Percentiles rank a stretch among this genome's conserved stretches.
phyloP scores from a whole-genome alignment of 2,113 vertebrate genomes.

The Aphyosemion australe region DNA sequence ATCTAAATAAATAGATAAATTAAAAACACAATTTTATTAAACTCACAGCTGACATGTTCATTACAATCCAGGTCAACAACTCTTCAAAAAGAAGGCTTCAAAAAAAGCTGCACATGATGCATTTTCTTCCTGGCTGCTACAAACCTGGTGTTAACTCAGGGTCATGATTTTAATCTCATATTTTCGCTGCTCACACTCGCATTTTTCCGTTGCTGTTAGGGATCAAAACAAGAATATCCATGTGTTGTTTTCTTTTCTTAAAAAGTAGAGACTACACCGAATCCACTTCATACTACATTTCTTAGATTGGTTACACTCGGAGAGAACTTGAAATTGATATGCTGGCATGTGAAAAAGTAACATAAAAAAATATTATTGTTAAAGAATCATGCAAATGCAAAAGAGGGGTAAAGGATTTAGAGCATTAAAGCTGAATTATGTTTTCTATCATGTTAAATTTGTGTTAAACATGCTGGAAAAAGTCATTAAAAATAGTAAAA shows the following conservation, averaged over 20 bases:
- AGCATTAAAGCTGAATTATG: no score
- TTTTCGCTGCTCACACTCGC: slow-evolving; percentile 21
- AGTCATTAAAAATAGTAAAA: no score
- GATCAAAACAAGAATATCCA: slow-evolving; percentile 22
- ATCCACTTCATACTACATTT: no score
- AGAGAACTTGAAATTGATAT: no score
- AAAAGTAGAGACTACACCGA: neutral
- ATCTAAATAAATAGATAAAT: no score
- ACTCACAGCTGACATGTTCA: slow-evolving; percentile 74
- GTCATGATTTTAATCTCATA: slow-evolving; percentile 56
- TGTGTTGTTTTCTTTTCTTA: slow-evolving; percentile 31
- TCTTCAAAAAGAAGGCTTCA: slow-evolving; percentile 56
- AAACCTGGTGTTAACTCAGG: slow-evolving; percentile 52
- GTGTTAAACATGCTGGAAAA: no score
- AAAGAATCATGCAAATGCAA: no score
- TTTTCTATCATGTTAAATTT: no score
- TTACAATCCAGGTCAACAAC: slow-evolving; percentile 69
- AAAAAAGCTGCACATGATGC: slow-evolving; percentile 69
- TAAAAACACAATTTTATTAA: no score
- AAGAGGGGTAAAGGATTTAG: no score
- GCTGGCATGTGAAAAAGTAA: neutral
- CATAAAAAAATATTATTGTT: no score
- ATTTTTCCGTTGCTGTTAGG: slow-evolving; percentile 31
- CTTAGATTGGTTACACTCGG: no score
- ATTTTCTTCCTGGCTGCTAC: slow-evolving; percentile 41